Conservation (phyloP, 2,888 invertebrate genomes). For the Megaustenia siamemsis region DNA sequence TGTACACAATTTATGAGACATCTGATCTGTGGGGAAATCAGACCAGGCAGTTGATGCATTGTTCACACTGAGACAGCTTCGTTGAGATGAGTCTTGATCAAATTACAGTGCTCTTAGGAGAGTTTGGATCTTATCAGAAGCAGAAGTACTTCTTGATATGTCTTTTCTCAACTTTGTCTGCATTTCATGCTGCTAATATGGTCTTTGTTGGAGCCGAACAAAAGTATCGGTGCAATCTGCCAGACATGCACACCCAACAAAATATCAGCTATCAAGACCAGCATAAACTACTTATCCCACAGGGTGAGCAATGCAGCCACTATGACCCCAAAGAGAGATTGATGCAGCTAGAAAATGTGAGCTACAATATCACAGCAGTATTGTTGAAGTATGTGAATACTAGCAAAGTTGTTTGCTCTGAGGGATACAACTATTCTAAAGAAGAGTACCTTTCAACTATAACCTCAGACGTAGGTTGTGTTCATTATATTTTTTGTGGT, state of each 20-base stretch:
- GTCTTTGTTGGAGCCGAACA: slow-evolving; percentile 94
- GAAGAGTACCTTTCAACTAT: slow-evolving; percentile 52
- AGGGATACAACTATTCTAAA: slow-evolving; percentile 49
- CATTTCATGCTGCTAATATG: slow-evolving; percentile 95
- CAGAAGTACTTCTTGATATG: slow-evolving; percentile 91
- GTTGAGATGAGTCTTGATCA: slow-evolving; percentile 67
- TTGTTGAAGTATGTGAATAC: not conserved
- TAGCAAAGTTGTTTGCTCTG: slow-evolving; percentile 29
- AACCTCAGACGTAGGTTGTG: slow-evolving; percentile 51
- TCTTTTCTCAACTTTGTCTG: slow-evolving; percentile 93
- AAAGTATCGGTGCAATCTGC: slow-evolving; percentile 87
- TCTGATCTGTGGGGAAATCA: not conserved
- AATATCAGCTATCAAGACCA: slow-evolving; percentile 37
- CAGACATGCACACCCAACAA: not conserved
- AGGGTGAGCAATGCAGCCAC: slow-evolving; percentile 16
- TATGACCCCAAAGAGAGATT: slow-evolving; percentile 24
- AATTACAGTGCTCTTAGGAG: slow-evolving; percentile 88
- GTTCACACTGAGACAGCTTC: too few relatives aligned
- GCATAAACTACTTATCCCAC: slow-evolving; percentile 44
- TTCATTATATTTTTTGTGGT: too few relatives aligned
- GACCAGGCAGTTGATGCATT: not conserved
- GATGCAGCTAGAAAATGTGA: not conserved
- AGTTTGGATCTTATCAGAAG: slow-evolving; percentile 93
- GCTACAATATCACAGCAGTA: not conserved
- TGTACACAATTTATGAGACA: too few relatives aligned